Evolutionary conservation across 2,888 invertebrate genomes (phyloP).

Genomic region (Punctoribates punctum): DNA sequence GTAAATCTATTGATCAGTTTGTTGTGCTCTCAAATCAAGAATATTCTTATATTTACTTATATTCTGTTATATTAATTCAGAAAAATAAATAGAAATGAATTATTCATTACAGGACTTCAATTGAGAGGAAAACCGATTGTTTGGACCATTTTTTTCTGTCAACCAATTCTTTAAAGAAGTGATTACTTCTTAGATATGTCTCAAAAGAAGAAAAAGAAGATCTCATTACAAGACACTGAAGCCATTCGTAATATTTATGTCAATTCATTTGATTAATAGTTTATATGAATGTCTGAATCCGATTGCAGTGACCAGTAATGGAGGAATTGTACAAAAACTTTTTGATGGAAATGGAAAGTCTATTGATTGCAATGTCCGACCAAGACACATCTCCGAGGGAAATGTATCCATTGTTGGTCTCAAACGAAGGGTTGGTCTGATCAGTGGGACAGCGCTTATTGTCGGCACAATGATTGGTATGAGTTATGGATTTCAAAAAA

Average conservation of each 20-base stretch:
- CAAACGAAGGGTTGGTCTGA: slow-evolving; percentile 70
- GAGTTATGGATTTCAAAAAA: slow-evolving; percentile 43
- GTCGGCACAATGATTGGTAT: slow-evolving; percentile 82
- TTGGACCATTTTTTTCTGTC: too few species aligned
- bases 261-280: background rate
- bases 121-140: too few species aligned
- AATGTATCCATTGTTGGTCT: slow-evolving; percentile 53
- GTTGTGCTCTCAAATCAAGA: background rate
- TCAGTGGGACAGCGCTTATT: slow-evolving; percentile 76
- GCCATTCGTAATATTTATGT: background rate
- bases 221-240: background rate
- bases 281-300: too few species aligned
- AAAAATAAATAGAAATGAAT: too few species aligned
- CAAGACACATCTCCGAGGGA: slow-evolving; percentile 36
- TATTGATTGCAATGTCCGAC: background rate
- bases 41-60: too few species aligned
- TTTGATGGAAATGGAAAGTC: background rate
- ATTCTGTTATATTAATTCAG: too few species aligned
- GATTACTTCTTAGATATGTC: background rate
- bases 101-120: too few species aligned
- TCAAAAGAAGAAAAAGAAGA: slow-evolving; percentile 16
- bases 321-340: background rate
- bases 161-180: background rate
- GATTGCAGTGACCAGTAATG: slow-evolving; percentile 4
- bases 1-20: too few species aligned